Evolutionary conservation across 1,140 invertebrate species (phyloP).

Genomic region (Drosophila ogumai): DNA sequence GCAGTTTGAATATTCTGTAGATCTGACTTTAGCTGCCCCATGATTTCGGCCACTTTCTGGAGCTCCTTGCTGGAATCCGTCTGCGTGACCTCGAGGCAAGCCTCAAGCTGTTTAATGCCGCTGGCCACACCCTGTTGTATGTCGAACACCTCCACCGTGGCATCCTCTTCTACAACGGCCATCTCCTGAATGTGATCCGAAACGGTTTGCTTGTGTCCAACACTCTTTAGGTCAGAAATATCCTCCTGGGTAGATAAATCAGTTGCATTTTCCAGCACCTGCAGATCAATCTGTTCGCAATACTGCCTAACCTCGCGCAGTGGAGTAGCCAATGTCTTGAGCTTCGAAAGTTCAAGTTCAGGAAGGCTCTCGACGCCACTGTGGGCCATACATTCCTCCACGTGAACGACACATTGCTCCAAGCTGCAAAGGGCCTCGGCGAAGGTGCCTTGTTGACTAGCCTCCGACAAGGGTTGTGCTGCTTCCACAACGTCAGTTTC

Average conservation of each 20-base stretch:
- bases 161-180: constrained; percentile 18
- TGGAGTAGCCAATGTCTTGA: constrained; percentile 66
- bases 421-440: constrained; percentile 73
- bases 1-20: constrained; percentile 67
- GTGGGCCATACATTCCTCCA: constrained; percentile 72
- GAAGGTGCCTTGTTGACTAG: constrained; percentile 62
- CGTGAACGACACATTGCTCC: constrained; percentile 71
- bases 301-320: constrained; percentile 66
- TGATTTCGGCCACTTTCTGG: constrained; percentile 58
- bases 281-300: constrained; percentile 65
- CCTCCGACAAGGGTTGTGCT: constrained; percentile 56
- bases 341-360: constrained; percentile 62
- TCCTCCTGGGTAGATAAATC: constrained; percentile 76
- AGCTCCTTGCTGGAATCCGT: constrained; percentile 51
- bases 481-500: constrained; percentile 52
- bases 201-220: constrained; percentile 84
- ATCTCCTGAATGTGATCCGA: constrained; percentile 72
- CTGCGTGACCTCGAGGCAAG: constrained; percentile 62
- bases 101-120: constrained; percentile 76
- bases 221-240: constrained; percentile 74
- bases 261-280: constrained; percentile 62
- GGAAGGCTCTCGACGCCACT: constrained; percentile 56
- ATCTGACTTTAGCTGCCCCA: constrained; percentile 70
- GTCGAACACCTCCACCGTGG: constrained; percentile 53
- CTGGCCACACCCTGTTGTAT: constrained; percentile 72